Percentiles rank a stretch among this genome's conserved stretches.
Evolutionary conservation across 2,797 vertebrate genomes (phyloP).

Genomic region (Pangasius larnaudii): DNA sequence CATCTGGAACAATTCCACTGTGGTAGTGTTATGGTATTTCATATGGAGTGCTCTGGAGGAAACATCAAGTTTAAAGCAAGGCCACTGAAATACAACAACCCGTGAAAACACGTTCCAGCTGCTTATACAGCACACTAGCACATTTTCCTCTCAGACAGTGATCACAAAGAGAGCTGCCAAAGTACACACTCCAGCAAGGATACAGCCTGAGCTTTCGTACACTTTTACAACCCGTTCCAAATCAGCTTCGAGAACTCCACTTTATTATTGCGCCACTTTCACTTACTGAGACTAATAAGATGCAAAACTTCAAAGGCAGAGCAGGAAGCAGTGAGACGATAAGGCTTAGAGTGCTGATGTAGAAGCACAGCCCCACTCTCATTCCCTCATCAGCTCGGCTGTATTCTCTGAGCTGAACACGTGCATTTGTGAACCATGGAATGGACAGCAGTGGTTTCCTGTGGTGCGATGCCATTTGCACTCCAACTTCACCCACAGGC

Average conservation of each 20-base stretch:
- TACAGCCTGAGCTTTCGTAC: constrained; percentile 26
- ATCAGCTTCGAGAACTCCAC: constrained; percentile 36
- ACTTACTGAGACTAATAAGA: constrained; percentile 57
- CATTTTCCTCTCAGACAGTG: constrained; percentile 43
- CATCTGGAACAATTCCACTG: constrained; percentile 34
- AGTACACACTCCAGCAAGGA: constrained; percentile 28
- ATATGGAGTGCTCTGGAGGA: constrained; percentile 26
- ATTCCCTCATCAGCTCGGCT: constrained; percentile 52
- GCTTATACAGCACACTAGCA: constrained; percentile 41
- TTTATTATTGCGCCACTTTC: constrained; percentile 32
- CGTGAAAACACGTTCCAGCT: constrained; percentile 40
- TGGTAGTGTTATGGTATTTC: constrained; percentile 50
- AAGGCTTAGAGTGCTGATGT: constrained; percentile 55
- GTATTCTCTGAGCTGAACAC: constrained; percentile 31
- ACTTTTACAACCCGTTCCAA: constrained; percentile 34
- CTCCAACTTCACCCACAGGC: constrained; percentile 28
- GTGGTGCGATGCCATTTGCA: constrained; percentile 45
- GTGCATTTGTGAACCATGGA: constrained; percentile 35
- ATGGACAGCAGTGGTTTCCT: constrained; percentile 49
- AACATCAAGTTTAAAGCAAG: constrained; percentile 52
- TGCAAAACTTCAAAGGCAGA: constrained; percentile 70
- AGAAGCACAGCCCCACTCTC: constrained; percentile 54
- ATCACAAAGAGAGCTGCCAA: constrained; percentile 35
- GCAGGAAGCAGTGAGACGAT: constrained; percentile 59
- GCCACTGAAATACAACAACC: constrained; percentile 53